Base-by-base conservation (phyloP, 2,888 invertebrate genomes). In the Thera britannica region DNA sequence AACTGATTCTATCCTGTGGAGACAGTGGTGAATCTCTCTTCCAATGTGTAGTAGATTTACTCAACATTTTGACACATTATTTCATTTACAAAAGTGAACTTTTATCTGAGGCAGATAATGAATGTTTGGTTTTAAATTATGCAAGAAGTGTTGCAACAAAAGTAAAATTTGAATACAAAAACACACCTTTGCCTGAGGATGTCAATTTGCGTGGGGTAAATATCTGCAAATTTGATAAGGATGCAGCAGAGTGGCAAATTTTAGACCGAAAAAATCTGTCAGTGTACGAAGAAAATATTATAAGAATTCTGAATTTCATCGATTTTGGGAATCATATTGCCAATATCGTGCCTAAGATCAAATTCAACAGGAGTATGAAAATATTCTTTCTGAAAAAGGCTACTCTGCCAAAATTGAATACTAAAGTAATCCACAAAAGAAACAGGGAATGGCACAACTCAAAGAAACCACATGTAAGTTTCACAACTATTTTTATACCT, bases 11-110 rank as follows among this genome's bases (percentile, higher is more conserved):
- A 74, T 96, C 96, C 1, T 97, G 97, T 85, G 96, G 96, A 23
- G 95, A 96, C 82, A 97, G 96, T 79, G 97, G 97, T 38, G 96
- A 96, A 56, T 96, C 96, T 58, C 92, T 98, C 63, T 95, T 98
- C 83, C 96, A 96, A 79, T 96, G 97, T 85, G 95, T 98, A 38
- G 96, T 97, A 58, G 96, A 96, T 74, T 90, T 98, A 62, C 89
- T 98, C 7, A 98, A 98, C 89, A 95, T 98, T 75, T 95, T 98
- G 71, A 96, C 96, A 77, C 94, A 96, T 72, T 96, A 98, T 82
- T 91, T 96, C 70, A 92, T 84, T 57, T 79, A 84, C 48, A 88
- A 88, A 74, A 74, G 55, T 56, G 80, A 79, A 74, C 78, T 83
- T 23, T 62, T 73, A 44, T 69, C 74, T 49, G 76, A 79, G 58